A percentile compares a stretch with the other conserved stretches of the same genome.
These are phyloP conservation scores for Pantherophis alleghaniensis DNA, from an alignment of 2,797 vertebrate genomes.

Conservation along the genomic window DNA sequence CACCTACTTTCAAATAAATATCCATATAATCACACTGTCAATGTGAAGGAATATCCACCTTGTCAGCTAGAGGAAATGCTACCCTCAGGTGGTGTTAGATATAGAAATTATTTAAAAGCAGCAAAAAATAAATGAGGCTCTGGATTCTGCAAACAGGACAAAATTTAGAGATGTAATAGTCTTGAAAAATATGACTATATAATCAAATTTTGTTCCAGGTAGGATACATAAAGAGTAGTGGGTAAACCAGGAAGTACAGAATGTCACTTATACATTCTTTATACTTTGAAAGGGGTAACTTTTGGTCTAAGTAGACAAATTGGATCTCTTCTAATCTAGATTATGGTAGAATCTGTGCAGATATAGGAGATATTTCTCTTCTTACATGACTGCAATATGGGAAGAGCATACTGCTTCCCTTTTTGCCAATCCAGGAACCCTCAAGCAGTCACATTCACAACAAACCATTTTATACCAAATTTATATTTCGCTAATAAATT, in stretches of 20 bases:
- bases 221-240: background rate
- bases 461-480: too few relatives aligned
- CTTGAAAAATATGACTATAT: background rate
- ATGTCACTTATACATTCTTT: background rate
- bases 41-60: background rate
- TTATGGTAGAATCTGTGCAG: background rate
- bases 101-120: background rate
- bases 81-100: background rate
- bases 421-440: too few relatives aligned
- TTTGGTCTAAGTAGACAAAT: background rate
- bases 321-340: background rate
- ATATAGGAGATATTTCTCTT: background rate
- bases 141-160: background rate
- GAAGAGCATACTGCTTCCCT: too few relatives aligned
- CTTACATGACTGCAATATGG: background rate
- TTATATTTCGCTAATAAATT: too few relatives aligned
- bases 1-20: background rate
- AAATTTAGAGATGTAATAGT: background rate
- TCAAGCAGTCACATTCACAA: too few relatives aligned
- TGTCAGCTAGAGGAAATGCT: background rate
- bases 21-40: background rate
- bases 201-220: background rate
- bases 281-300: background rate
- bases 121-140: background rate
- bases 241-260: background rate